Base-by-base conservation (phyloP, 1,140 invertebrate species). In the Thaumetopoea pityocampa region DNA sequence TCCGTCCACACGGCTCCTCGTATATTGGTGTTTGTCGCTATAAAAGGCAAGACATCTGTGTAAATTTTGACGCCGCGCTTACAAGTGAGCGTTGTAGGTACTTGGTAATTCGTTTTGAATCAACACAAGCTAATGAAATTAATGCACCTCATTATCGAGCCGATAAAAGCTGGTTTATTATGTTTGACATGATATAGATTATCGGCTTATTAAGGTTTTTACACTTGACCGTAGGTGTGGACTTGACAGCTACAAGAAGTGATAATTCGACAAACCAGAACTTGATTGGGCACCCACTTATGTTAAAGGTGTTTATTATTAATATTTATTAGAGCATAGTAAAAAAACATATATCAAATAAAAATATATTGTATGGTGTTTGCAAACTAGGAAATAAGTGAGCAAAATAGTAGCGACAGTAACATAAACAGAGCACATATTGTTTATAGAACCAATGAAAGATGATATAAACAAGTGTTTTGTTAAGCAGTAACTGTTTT, bases 31-130 rank as follows among this genome's bases (percentile, higher is more conserved):
- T 32, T 1, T 11, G 23, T 15, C 5, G 7, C 16, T 38, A 8
- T 33, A 38, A 17, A 54, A 34, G 51, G 41, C 9, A 42, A 46
- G 20, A 46, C 42, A 19, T 35, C 35, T 49, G 44, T 47, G 43
- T 33, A 33, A 38, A 43, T 34, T 7, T 32, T 34, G 35, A n/a
- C n/a, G n/a, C n/a, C 14, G 36, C 43, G 20, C 35, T 27, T 10
- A 43, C 24, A 14, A 19, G 35, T 38, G 47, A 36, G 40, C 22
- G 41, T 43, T 51, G 6, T n/a, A n/a, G n/a, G n/a, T 37, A 15
- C 6, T 27, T 9, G 20, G 38, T 37, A 27, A 36, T 46, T 46
- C 41, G 36, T 45, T 42, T 5, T 27, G 37, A 54, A 54, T 22
- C 37, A 27, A 41, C 40, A 42, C 30, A 49, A 42, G 16, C 2